Evolutionary conservation across 2,888 invertebrate species (phyloP).

Genomic region (Lasioglossum lativentre): DNA sequence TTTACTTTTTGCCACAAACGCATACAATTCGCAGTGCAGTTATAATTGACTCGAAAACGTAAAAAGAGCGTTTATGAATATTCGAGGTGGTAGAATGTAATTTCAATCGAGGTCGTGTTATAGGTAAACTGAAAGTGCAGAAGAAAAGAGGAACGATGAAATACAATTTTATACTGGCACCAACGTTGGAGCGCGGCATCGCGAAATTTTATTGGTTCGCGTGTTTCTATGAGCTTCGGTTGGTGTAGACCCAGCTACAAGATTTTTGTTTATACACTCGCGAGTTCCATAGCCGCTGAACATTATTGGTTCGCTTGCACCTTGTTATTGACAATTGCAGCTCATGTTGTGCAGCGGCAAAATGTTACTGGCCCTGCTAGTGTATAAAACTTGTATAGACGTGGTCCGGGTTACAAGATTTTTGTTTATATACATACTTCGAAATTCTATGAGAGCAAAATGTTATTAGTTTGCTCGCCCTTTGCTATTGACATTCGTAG

Average conservation of each 20-base stretch:
- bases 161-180: background rate
- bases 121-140: background rate
- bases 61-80: background rate
- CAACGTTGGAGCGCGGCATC: background rate
- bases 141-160: background rate
- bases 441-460: background rate
- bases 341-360: background rate
- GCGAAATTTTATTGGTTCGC: background rate
- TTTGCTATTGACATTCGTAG: background rate
- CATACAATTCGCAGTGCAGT: background rate
- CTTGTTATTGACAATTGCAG: background rate
- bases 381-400: background rate
- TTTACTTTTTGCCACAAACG: background rate
- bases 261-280: background rate
- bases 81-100: background rate
- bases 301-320: slow-evolving; percentile 1
- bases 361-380: background rate
- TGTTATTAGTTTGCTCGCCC: background rate
- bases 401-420: background rate
- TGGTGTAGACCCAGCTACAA: background rate
- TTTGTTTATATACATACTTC: background rate
- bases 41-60: too few species aligned
- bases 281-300: background rate
- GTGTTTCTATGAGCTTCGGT: background rate
- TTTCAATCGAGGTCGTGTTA: background rate